These are phyloP conservation scores for Tinamus guttatus DNA, from an alignment of 2,113 vertebrate genomes.

Conservation along the genomic window DNA sequence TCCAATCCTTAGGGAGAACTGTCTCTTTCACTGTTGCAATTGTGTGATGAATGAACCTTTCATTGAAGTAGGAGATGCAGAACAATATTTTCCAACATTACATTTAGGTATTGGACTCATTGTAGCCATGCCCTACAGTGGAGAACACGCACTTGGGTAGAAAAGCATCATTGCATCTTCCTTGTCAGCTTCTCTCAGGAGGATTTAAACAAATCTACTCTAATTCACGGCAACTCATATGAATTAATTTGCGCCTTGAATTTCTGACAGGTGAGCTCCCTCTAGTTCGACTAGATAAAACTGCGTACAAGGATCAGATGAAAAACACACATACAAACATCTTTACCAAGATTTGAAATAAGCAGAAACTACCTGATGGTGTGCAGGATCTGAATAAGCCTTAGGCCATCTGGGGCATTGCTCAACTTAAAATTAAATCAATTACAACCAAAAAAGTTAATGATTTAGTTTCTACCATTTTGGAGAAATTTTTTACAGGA, in stretches of 20 bases:
- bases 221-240: neutral
- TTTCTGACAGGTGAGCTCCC: neutral
- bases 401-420: neutral
- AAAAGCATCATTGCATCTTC: neutral
- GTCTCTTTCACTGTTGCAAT: conserved; percentile 73
- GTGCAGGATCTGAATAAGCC: neutral
- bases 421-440: neutral
- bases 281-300: neutral
- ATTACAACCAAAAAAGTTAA: neutral
- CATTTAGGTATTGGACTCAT: neutral
- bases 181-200: neutral
- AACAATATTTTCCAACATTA: neutral
- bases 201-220: neutral
- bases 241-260: neutral
- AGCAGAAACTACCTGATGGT: neutral
- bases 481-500: neutral
- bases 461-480: neutral
- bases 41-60: conserved; percentile 84
- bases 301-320: neutral
- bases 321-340: too few relatives aligned
- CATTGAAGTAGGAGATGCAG: conserved; percentile 1
- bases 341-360: neutral
- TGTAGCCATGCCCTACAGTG: neutral
- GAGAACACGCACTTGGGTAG: neutral
- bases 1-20: conserved; percentile 50